A percentile compares a stretch with the other conserved stretches of the same genome.
Conservation (phyloP, 2,888 invertebrate species). For the Ichneumon xanthorius region DNA sequence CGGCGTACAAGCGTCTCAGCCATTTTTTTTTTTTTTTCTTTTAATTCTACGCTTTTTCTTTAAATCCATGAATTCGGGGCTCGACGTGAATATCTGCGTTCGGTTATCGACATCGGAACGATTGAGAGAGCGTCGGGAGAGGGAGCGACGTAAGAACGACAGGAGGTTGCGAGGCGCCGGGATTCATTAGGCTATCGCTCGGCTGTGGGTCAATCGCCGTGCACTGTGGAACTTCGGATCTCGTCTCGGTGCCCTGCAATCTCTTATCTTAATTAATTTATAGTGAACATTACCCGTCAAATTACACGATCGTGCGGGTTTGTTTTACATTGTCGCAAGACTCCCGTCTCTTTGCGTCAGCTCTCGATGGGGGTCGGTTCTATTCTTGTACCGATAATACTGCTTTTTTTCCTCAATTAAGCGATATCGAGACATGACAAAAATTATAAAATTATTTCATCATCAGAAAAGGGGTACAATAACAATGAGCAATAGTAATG, state of each 20-base stretch:
- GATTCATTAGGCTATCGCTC: constrained; percentile 68
- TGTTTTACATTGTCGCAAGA: constrained; percentile 43
- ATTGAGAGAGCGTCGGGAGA: neutral
- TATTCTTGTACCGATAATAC: neutral
- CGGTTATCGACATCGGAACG: no score
- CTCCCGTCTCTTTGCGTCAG: constrained; percentile 45
- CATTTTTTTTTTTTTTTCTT: neutral
- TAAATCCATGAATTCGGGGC: neutral
- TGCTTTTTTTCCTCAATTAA: neutral
- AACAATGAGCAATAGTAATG: neutral
- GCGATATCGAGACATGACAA: neutral
- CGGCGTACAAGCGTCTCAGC: constrained; percentile 64
- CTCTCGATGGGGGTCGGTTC: constrained; percentile 11
- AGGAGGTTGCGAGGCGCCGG: constrained; percentile 67
- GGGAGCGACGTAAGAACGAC: constrained; percentile 69
- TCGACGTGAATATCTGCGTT: no score
- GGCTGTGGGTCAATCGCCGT: constrained; percentile 20
- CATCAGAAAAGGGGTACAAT: neutral
- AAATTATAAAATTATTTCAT: neutral
- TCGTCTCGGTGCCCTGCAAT: constrained; percentile 58
- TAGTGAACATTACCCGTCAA: constrained; percentile 63
- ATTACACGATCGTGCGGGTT: constrained; percentile 68
- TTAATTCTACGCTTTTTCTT: neutral
- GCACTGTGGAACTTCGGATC: constrained; percentile 31
- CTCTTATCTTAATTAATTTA: constrained; percentile 71